A percentile compares a stretch with the other conserved stretches of the same genome.
Conservation (phyloP, 1,140 invertebrate genomes). For the Helicoverpa armigera region DNA sequence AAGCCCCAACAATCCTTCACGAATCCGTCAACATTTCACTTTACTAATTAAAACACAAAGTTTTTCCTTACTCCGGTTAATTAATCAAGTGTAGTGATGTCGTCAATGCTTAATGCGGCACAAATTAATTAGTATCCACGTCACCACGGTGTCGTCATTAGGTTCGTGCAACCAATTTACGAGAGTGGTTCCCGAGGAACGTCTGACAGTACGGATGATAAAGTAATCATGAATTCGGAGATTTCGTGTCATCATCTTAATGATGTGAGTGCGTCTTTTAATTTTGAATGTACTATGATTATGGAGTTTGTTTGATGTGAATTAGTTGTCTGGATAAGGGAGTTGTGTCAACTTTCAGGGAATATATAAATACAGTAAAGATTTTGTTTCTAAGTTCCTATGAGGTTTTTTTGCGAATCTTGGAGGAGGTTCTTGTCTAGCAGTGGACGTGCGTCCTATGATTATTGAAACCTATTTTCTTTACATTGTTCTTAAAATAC, state of each 20-base stretch:
- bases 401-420: too few relatives aligned
- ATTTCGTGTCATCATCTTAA: slow-evolving; percentile 1
- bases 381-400: too few relatives aligned
- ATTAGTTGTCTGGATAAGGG: too few relatives aligned
- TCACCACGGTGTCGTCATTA: slow-evolving; percentile 30
- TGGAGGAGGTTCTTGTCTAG: too few relatives aligned
- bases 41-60: slow-evolving; percentile 20
- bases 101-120: neutral
- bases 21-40: neutral
- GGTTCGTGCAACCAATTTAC: slow-evolving; percentile 38
- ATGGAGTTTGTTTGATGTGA: too few relatives aligned
- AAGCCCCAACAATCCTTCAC: neutral
- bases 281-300: too few relatives aligned
- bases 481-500: too few relatives aligned
- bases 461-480: too few relatives aligned
- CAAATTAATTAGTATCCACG: slow-evolving; percentile 42
- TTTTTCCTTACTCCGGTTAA: neutral
- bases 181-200: slow-evolving; percentile 30
- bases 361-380: too few relatives aligned
- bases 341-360: too few relatives aligned
- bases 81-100: neutral
- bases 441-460: too few relatives aligned
- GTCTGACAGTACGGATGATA: slow-evolving; percentile 22
- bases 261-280: neutral
- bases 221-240: slow-evolving; percentile 27